Base-by-base conservation (phyloP, 2,797 vertebrate species). In the Malurus leucopterus region DNA sequence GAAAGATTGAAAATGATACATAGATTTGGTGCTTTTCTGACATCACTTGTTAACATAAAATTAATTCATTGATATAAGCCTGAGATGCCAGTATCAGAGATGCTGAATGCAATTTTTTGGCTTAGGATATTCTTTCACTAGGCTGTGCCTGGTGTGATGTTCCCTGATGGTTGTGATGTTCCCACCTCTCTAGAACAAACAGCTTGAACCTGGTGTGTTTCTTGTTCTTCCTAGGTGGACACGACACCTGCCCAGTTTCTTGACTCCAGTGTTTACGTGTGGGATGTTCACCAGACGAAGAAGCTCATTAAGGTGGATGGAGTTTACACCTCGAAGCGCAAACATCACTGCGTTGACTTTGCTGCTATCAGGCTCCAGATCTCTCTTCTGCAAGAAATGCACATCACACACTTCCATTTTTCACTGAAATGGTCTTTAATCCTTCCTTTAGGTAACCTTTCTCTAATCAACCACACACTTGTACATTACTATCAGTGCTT, bases 401-500 rank as follows among this genome's bases (percentile, higher is more conserved):
- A 96, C 1, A 97, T 99, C 10, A 98, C 97, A 23, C 98, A 99
- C 95, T 99, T 99, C 85, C 98, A 98, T 95, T 99, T 99, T 96
- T 98, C 98, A 30, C 97, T 99, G 72, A 98, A 98, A 95, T 99
- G 99, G 99, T 98, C 98, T 9, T 97, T 97, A 15, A 95, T 99
- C 84, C 97, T 99, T 69, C 98, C 99, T 6, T 95, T 97, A 30
- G 99, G 98, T 6, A 97, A 98, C 18, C 97, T 97, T 80, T 96
- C 97, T 18, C 96, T 95, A 29, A 96, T 98, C 49, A 99, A 99
- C 92, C 87, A 86, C 93, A 98, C 98, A 4, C 96, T 98, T 88
- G 96, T 99, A 71, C 96, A 90, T 71, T 99, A 98, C 96, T 99
- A 99, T 91, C 97, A 96, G 91, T 99, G 99, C 93, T 97, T 99